phyloP scores from a whole-genome alignment of 2,888 invertebrate genomes.

The Dermolepida albohirtum region DNA sequence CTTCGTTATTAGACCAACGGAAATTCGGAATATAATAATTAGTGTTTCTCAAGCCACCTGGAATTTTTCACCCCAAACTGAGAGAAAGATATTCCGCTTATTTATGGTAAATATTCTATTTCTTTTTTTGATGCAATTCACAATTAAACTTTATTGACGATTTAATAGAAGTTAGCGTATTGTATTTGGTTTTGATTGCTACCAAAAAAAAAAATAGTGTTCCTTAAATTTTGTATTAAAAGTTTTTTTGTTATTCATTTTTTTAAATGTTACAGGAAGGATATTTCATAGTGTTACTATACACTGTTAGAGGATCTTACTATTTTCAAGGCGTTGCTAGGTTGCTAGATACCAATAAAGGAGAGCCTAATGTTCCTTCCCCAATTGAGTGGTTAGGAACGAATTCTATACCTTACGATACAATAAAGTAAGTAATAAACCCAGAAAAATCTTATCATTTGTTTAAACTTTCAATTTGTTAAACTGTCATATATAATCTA shows the following conservation, averaged over 20 bases:
- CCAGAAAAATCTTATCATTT: too few relatives aligned
- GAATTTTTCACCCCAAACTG: slow-evolving; percentile 72
- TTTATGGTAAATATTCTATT: slow-evolving; percentile 66
- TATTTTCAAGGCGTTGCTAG: slow-evolving; percentile 53
- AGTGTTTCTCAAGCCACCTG: slow-evolving; percentile 69
- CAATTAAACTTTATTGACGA: too few relatives aligned
- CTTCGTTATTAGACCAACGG: slow-evolving; percentile 73
- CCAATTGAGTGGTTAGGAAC: slow-evolving; percentile 51
- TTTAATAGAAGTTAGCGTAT: too few relatives aligned
- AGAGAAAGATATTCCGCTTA: slow-evolving; percentile 71
- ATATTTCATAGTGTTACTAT: slow-evolving; percentile 65
- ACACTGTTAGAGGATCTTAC: slow-evolving; percentile 66
- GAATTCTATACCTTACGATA: slow-evolving; percentile 44
- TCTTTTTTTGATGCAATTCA: too few relatives aligned
- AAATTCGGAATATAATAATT: slow-evolving; percentile 69
- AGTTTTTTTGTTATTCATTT: slow-evolving; percentile 22
- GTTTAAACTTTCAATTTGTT: too few relatives aligned
- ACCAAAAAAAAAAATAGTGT: too few relatives aligned
- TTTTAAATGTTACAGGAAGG: slow-evolving; percentile 60
- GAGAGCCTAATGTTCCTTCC: slow-evolving; percentile 44
- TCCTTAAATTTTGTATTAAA: neutral
- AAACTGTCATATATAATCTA: too few relatives aligned
- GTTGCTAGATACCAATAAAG: slow-evolving; percentile 44
- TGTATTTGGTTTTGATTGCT: too few relatives aligned
- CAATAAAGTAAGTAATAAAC: slow-evolving; percentile 47